Conservation (phyloP, 2,888 invertebrate species). For the Cabera pusaria region DNA sequence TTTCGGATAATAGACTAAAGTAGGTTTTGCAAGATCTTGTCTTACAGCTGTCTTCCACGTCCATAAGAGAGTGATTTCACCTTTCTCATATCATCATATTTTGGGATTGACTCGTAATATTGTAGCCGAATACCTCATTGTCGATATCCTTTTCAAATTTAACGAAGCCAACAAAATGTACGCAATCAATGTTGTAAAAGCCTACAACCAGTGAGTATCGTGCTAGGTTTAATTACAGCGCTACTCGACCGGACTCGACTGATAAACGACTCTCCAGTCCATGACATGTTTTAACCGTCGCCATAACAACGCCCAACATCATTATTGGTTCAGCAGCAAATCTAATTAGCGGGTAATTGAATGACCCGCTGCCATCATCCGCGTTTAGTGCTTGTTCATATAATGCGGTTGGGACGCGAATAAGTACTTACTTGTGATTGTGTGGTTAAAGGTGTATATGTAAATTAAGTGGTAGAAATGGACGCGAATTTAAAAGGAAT, state of each 20-base stretch:
- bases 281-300: slow-evolving; percentile 66
- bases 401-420: neutral
- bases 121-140: too few species aligned
- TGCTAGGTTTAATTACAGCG: slow-evolving; percentile 70
- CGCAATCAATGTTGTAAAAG: slow-evolving; percentile 12
- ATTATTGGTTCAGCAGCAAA: slow-evolving; percentile 41
- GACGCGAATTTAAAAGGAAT: too few species aligned
- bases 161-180: neutral
- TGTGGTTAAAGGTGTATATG: too few species aligned
- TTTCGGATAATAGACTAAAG: too few species aligned
- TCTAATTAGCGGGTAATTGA: slow-evolving; percentile 36
- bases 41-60: too few species aligned
- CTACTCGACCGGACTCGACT: slow-evolving; percentile 62
- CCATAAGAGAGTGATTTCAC: too few species aligned
- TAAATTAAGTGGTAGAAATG: too few species aligned
- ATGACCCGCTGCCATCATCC: slow-evolving; percentile 28
- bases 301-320: slow-evolving; percentile 50
- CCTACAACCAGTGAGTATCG: slow-evolving; percentile 37
- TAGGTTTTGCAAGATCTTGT: too few species aligned
- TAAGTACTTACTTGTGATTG: too few species aligned
- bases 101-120: too few species aligned
- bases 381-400: slow-evolving; percentile 5
- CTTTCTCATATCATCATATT: too few species aligned
- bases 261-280: slow-evolving; percentile 72
- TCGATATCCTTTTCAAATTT: too few species aligned